These are phyloP conservation scores for Parazoanthus swiftii DNA, from an alignment of 92 coral and sea anemone species.

Conservation along the genomic window DNA sequence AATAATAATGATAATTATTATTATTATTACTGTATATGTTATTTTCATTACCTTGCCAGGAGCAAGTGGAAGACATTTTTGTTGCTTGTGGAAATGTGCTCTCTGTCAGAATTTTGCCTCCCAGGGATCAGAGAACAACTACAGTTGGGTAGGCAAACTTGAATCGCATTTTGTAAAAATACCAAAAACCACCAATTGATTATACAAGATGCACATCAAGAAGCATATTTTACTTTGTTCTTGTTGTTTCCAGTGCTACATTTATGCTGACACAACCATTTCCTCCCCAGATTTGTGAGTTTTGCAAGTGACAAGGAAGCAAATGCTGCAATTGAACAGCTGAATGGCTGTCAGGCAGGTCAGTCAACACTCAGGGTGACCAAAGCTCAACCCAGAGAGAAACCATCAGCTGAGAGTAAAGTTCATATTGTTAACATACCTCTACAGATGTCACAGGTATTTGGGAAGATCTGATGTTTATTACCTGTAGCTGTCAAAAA, in stretches of 20 bases:
- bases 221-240: neutral
- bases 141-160: constrained; percentile 69
- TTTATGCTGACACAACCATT: neutral
- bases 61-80: constrained; percentile 56
- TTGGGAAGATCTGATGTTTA: neutral
- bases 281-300: constrained; percentile 60
- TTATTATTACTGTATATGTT: neutral
- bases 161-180: neutral
- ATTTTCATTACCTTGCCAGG: constrained; percentile 28
- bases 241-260: neutral
- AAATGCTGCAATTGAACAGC: constrained; percentile 58
- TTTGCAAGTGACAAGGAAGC: constrained; percentile 79
- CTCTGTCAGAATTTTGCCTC: constrained; percentile 61
- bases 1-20: too few species aligned
- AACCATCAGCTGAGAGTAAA: neutral
- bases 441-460: constrained; percentile 1
- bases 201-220: neutral
- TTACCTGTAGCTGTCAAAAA: too few species aligned
- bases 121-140: constrained; percentile 75
- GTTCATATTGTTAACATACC: neutral
- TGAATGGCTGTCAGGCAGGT: constrained; percentile 53
- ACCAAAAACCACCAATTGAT: too few species aligned
- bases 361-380: constrained; percentile 2
- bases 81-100: constrained; percentile 72
- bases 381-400: neutral